These are phyloP conservation scores for Falco biarmicus DNA, from an alignment of 2,797 vertebrate genomes.

Conservation along the genomic window DNA sequence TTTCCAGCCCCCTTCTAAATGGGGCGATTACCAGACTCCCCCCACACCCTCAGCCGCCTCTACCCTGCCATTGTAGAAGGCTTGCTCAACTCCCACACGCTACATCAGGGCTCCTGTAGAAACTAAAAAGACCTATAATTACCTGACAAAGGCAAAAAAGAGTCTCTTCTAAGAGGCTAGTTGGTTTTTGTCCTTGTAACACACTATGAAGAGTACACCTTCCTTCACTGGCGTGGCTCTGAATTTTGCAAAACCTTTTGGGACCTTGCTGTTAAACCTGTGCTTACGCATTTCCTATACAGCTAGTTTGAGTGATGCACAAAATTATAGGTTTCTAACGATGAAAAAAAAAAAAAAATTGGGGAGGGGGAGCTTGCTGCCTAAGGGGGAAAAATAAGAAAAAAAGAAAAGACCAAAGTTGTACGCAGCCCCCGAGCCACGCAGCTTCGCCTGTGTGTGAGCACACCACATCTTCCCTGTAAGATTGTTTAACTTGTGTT, in stretches of 20 bases:
- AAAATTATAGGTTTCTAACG: slow-evolving; percentile 79
- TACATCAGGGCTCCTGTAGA: slow-evolving; percentile 77
- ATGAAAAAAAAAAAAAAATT: slow-evolving; percentile 35
- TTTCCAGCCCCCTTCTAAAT: slow-evolving; percentile 70
- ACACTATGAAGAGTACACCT: slow-evolving; percentile 75
- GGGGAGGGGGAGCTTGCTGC: slow-evolving; percentile 52
- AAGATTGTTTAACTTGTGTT: slow-evolving; percentile 35
- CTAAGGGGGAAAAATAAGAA: background rate
- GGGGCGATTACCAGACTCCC: slow-evolving; percentile 71
- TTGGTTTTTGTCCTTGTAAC: slow-evolving; percentile 72
- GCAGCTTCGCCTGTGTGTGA: background rate
- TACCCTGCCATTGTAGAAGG: slow-evolving; percentile 72
- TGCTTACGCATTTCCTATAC: slow-evolving; percentile 79
- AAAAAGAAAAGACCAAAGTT: background rate
- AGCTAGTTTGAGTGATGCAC: slow-evolving; percentile 77
- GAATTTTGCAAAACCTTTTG: slow-evolving; percentile 79
- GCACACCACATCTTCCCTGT: background rate
- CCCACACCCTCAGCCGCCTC: slow-evolving; percentile 58
- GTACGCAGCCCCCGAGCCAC: background rate
- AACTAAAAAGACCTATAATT: slow-evolving; percentile 82
- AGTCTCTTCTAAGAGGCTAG: slow-evolving; percentile 76
- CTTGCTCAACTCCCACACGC: slow-evolving; percentile 83
- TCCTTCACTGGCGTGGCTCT: slow-evolving; percentile 71
- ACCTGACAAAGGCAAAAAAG: slow-evolving; percentile 84
- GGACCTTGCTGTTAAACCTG: slow-evolving; percentile 78